phyloP scores from a whole-genome alignment of 2,113 vertebrate genomes.

The Tetrax tetrax region DNA sequence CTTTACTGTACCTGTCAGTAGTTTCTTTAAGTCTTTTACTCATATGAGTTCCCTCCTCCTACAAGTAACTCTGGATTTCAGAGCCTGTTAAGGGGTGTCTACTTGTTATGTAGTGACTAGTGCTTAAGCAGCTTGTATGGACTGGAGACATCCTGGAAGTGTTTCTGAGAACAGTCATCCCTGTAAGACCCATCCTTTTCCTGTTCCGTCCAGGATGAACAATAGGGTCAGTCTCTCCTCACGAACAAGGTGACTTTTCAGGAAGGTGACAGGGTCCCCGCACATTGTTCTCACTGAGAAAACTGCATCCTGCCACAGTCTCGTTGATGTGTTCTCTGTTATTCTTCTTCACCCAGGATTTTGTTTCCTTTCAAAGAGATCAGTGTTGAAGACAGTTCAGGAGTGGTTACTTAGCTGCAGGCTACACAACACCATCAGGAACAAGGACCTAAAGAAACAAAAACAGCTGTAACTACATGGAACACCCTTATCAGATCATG shows the following conservation, averaged over 20 bases:
- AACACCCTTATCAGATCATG: neutral
- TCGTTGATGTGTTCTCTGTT: neutral
- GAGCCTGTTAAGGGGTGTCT: neutral
- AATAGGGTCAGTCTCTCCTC: neutral
- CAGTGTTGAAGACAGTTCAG: neutral
- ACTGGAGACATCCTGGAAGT: neutral
- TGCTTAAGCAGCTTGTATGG: neutral
- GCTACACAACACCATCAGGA: neutral
- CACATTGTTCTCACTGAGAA: neutral
- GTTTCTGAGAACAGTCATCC: neutral
- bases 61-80: neutral
- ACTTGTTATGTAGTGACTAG: neutral
- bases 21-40: neutral
- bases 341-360: neutral
- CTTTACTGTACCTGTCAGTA: neutral
- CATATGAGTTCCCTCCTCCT: neutral
- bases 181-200: neutral
- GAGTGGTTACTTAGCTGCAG: neutral
- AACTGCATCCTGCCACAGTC: neutral
- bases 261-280: neutral
- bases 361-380: neutral
- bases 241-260: neutral
- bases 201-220: neutral
- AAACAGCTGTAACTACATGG: neutral
- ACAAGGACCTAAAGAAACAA: neutral